Evolutionary conservation across 2,113 vertebrate genomes (phyloP).

Genomic region (Litocranius walleri): DNA sequence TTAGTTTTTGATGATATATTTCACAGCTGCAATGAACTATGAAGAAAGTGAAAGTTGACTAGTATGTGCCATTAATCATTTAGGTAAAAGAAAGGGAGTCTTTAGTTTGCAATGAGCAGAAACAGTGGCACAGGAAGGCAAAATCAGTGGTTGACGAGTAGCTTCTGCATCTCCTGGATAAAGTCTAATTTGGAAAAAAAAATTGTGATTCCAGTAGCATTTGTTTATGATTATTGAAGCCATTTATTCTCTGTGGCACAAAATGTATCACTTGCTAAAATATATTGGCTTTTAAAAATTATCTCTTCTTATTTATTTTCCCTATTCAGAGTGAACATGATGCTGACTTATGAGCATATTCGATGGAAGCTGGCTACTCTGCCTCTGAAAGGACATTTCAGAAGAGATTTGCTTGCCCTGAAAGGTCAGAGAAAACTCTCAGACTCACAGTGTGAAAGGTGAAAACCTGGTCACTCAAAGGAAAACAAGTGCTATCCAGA

Average conservation of each 20-base stretch:
- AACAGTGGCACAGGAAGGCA: slow-evolving; percentile 57
- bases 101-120: slow-evolving; percentile 72
- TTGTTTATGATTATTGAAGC: slow-evolving; percentile 51
- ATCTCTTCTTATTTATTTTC: slow-evolving; percentile 46
- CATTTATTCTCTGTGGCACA: slow-evolving; percentile 43
- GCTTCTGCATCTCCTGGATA: slow-evolving; percentile 52
- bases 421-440: neutral
- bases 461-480: neutral
- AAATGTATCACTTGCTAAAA: slow-evolving; percentile 25
- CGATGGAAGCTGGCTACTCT: neutral
- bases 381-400: neutral
- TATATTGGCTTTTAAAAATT: slow-evolving; percentile 9
- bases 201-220: neutral
- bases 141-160: slow-evolving; percentile 54
- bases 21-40: slow-evolving; percentile 47
- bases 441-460: neutral
- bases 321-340: slow-evolving; percentile 10
- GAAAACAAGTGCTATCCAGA: neutral
- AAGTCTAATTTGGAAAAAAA: slow-evolving; percentile 59
- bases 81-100: slow-evolving; percentile 54
- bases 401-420: neutral
- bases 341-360: neutral
- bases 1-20: slow-evolving; percentile 67
- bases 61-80: slow-evolving; percentile 76
- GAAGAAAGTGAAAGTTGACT: slow-evolving; percentile 63